Conservation (phyloP, 2,888 invertebrate genomes). For the Tetragonisca angustula region DNA sequence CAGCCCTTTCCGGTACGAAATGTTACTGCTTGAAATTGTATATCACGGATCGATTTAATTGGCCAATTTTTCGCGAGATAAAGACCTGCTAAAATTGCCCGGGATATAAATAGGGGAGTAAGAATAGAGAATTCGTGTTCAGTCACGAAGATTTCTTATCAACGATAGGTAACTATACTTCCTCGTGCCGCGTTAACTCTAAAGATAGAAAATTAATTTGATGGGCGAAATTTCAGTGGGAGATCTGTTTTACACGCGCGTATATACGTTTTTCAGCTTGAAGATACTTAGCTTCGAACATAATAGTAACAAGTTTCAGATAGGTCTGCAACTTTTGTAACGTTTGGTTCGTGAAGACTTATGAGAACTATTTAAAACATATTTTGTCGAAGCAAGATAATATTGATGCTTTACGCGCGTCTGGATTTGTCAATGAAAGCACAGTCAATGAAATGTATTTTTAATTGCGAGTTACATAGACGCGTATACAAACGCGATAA, state of each 20-base stretch:
- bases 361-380: too few relatives aligned
- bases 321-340: background rate
- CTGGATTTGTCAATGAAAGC: constrained; percentile 54
- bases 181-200: background rate
- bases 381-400: background rate
- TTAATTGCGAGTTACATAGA: constrained; percentile 64
- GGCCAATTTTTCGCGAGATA: constrained; percentile 13
- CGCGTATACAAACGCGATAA: constrained; percentile 62
- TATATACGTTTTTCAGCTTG: background rate
- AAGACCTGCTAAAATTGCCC: background rate
- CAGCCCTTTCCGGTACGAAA: background rate
- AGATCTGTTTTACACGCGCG: background rate
- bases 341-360: background rate
- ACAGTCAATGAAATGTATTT: constrained; percentile 66
- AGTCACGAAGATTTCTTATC: constrained; percentile 8
- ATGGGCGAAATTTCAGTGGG: background rate
- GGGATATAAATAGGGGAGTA: constrained; percentile 23
- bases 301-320: background rate
- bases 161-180: background rate
- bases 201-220: background rate
- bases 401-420: background rate
- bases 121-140: background rate
- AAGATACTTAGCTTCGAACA: background rate
- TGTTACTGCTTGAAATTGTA: background rate
- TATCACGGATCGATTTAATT: constrained; percentile 25